Conservation (phyloP, 2,113 vertebrate species). For the mouse (Mus musculus) region DNA sequence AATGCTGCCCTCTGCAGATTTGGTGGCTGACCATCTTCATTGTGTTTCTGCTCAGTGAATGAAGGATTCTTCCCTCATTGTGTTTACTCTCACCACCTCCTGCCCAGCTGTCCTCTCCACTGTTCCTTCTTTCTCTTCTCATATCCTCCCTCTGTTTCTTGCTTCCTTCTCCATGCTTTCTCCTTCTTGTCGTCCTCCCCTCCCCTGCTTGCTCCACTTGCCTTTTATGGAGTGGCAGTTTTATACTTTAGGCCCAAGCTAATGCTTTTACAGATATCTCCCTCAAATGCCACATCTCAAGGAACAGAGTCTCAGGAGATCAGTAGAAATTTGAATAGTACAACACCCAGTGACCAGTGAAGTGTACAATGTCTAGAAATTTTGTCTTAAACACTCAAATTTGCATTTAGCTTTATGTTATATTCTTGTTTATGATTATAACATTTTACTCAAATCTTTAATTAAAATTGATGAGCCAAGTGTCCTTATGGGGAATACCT, state of each 20-base stretch:
- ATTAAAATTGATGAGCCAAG: constrained; percentile 10
- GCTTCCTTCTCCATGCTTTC: background rate
- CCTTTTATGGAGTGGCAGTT: background rate
- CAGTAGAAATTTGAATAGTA: background rate
- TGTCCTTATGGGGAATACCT: background rate
- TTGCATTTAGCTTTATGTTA: constrained; percentile 25
- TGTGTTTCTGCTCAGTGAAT: background rate
- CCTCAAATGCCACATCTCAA: background rate
- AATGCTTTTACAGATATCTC: background rate
- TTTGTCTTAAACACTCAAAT: constrained; percentile 33
- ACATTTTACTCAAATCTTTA: background rate
- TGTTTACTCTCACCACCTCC: background rate
- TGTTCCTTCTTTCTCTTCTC: background rate
- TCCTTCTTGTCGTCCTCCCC: background rate
- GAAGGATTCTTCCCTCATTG: background rate
- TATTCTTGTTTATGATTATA: constrained; percentile 24
- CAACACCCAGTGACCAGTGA: background rate
- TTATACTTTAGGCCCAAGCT: background rate
- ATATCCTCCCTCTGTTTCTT: background rate
- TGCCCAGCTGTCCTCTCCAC: background rate
- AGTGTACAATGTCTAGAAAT: constrained; percentile 29
- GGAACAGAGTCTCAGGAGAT: background rate
- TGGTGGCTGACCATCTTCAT: fast-evolving
- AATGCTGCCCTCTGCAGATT: background rate
- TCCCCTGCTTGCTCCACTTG: background rate